These are phyloP conservation scores for Trissolcus brochymenae DNA, from an alignment of 2,888 invertebrate genomes.

Conservation along the genomic window DNA sequence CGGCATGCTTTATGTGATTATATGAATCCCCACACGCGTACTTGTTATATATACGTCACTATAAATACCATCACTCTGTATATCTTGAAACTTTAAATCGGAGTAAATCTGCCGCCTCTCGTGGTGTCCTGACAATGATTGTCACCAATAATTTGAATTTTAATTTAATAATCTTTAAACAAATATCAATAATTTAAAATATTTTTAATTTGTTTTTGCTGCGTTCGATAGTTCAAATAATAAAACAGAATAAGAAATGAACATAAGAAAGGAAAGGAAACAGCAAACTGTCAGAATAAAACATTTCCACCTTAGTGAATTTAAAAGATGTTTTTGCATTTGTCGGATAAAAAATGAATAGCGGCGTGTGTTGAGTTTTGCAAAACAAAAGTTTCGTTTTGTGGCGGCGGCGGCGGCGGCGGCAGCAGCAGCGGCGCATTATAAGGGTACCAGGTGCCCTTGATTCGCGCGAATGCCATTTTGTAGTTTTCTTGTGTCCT, in stretches of 20 bases:
- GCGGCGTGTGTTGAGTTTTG: neutral
- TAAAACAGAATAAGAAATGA: neutral
- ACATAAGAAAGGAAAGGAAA: neutral
- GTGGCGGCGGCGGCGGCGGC: conserved; percentile 13
- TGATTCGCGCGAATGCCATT: conserved; percentile 49
- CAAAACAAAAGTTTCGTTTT: conserved; percentile 19
- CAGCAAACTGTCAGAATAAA: neutral
- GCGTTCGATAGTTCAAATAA: no score
- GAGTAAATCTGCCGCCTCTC: conserved; percentile 31
- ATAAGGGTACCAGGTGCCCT: conserved; percentile 50
- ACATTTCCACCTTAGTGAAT: neutral
- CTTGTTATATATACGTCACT: conserved; percentile 57
- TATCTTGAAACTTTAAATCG: conserved; percentile 50
- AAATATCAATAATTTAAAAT: no score
- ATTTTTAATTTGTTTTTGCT: no score
- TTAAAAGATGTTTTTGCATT: no score
- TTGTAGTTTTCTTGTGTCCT: conserved; percentile 35
- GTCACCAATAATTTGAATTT: neutral
- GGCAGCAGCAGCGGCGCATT: neutral
- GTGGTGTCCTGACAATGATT: conserved; percentile 26
- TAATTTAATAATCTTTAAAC: no score
- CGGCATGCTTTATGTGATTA: conserved; percentile 43
- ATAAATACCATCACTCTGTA: conserved; percentile 60
- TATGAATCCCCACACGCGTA: conserved; percentile 41
- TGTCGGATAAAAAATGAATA: no score